phyloP scores from a whole-genome alignment of 1,140 invertebrate genomes.

The Diachasmimorpha longicaudata region DNA sequence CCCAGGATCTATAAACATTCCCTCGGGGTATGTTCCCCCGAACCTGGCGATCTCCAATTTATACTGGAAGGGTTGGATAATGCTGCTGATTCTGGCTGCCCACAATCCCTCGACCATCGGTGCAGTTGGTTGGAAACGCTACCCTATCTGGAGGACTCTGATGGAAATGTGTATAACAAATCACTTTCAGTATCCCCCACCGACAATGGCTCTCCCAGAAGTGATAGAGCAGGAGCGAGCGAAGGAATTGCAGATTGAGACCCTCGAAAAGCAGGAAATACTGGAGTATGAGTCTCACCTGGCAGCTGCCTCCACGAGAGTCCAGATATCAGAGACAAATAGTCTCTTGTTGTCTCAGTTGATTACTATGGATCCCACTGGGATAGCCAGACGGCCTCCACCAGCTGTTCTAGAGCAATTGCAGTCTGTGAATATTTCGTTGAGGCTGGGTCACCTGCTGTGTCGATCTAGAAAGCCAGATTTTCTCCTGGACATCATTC shows the following conservation, averaged over 20 bases:
- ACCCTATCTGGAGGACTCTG: constrained; percentile 88
- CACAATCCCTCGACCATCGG: constrained; percentile 92
- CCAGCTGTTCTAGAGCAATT: constrained; percentile 79
- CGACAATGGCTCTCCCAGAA: constrained; percentile 69
- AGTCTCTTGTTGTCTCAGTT: constrained; percentile 84
- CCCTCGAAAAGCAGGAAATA: constrained; percentile 82
- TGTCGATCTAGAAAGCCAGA: constrained; percentile 90
- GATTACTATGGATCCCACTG: constrained; percentile 81
- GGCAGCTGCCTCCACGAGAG: constrained; percentile 84
- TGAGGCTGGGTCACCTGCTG: constrained; percentile 87
- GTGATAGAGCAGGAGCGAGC: constrained; percentile 67
- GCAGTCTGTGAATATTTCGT: constrained; percentile 76
- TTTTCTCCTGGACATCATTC: constrained; percentile 91
- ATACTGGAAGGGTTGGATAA: constrained; percentile 95
- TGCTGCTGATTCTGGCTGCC: constrained; percentile 86
- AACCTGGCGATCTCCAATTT: constrained; percentile 87
- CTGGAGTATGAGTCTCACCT: constrained; percentile 93
- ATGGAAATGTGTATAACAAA: constrained; percentile 99
- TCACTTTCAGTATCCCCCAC: constrained; percentile 80
- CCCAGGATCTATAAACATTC: constrained; percentile 90
- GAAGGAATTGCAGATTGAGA: constrained; percentile 73
- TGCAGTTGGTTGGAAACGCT: constrained; percentile 83
- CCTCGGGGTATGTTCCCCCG: constrained; percentile 83
- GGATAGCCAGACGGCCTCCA: constrained; percentile 81
- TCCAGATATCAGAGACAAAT: constrained; percentile 88